Percentiles rank a stretch among this genome's conserved stretches.
Conservation (phyloP, 2,113 vertebrate species). For the Hiodon tergisus region DNA sequence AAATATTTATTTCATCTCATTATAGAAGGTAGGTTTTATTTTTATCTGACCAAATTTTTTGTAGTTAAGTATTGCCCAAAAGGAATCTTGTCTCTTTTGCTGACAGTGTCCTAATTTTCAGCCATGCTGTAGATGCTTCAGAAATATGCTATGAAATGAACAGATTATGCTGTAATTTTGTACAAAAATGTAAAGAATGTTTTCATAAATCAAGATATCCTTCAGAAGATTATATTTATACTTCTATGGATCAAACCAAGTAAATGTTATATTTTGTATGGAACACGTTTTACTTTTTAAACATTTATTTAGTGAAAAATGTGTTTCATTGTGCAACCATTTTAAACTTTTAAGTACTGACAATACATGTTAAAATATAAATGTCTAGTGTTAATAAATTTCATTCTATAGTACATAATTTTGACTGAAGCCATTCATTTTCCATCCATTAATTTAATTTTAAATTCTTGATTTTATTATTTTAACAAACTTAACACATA, state of each 20-base stretch:
- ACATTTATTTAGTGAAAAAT: constrained; percentile 31
- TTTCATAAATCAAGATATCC: constrained; percentile 71
- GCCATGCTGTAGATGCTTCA: background rate
- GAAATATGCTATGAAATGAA: constrained; percentile 20
- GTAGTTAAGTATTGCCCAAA: background rate
- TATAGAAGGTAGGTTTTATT: background rate
- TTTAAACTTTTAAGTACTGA: constrained; percentile 35
- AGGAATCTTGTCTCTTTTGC: background rate
- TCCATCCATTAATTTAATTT: too few species aligned
- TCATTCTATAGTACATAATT: too few species aligned
- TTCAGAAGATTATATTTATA: constrained; percentile 80
- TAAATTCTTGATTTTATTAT: too few species aligned
- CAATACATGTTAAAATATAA: constrained; percentile 20
- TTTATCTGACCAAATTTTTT: background rate
- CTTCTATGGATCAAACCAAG: constrained; percentile 76
- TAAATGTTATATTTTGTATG: constrained; percentile 73
- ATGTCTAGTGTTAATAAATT: too few species aligned
- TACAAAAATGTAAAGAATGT: constrained; percentile 87
- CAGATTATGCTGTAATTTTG: constrained; percentile 63
- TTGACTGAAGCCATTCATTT: too few species aligned
- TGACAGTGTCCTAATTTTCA: background rate
- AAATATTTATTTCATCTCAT: background rate
- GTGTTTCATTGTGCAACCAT: constrained; percentile 31
- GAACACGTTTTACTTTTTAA: constrained; percentile 27
- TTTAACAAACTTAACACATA: too few species aligned